Percentiles rank a stretch among this genome's conserved stretches.
These are phyloP conservation scores for Philaethria dido DNA, from an alignment of 2,888 invertebrate genomes.

Conservation along the genomic window DNA sequence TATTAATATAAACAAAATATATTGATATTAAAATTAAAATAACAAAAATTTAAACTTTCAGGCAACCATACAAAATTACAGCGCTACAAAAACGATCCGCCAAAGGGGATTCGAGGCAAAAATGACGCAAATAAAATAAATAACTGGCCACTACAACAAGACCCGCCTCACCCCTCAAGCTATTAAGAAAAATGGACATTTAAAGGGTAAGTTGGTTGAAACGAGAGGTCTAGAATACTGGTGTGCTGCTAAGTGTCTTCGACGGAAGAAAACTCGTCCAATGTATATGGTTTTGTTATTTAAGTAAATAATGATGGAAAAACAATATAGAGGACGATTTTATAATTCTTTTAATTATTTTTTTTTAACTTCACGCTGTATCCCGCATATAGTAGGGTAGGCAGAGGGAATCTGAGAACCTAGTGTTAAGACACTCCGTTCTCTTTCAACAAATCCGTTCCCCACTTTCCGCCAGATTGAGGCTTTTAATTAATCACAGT, in stretches of 20 bases:
- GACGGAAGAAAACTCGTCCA: constrained; percentile 44
- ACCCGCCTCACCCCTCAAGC: constrained; percentile 47
- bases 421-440: no score
- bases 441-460: no score
- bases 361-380: no score
- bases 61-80: constrained; percentile 57
- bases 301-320: constrained; percentile 12
- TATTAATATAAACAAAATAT: neutral
- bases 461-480: no score
- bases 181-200: constrained; percentile 39
- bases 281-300: constrained; percentile 25
- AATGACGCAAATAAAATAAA: constrained; percentile 79
- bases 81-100: constrained; percentile 70
- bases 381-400: no score
- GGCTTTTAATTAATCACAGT: no score
- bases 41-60: constrained; percentile 45
- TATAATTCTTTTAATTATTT: no score
- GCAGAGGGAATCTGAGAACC: no score
- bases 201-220: constrained; percentile 39
- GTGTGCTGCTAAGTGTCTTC: constrained; percentile 53
- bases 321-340: neutral
- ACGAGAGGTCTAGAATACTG: constrained; percentile 48
- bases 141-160: constrained; percentile 55
- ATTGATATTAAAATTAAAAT: neutral
- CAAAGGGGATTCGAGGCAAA: constrained; percentile 73